A percentile compares a stretch with the other conserved stretches of the same genome.
Conservation (phyloP, 2,797 vertebrate species). For the Mionectes olivaceus region DNA sequence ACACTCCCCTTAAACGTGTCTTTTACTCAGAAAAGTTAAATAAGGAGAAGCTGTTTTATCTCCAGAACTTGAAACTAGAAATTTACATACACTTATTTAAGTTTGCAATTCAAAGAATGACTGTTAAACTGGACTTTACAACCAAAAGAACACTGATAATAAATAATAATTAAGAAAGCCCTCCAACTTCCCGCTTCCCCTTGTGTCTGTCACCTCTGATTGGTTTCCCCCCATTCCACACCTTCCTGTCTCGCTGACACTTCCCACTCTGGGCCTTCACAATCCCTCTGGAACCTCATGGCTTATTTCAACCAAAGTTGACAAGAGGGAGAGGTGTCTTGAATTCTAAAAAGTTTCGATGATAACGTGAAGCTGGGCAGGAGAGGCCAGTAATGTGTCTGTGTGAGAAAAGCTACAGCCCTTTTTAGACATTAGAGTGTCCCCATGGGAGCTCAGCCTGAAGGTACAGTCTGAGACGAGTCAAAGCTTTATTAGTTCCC, state of each 20-base stretch:
- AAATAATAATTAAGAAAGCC: not conserved
- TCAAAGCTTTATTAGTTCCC: not conserved
- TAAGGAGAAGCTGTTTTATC: not conserved
- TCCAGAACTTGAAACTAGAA: not conserved
- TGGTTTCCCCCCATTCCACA: not conserved
- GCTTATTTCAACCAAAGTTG: not conserved
- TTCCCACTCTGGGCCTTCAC: not conserved
- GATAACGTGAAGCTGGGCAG: not conserved
- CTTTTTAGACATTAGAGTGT: not conserved
- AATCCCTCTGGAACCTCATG: not conserved
- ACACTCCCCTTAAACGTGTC: not conserved
- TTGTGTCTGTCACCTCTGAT: not conserved
- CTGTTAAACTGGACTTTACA: not conserved
- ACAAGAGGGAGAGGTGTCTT: not conserved
- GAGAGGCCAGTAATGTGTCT: not conserved
- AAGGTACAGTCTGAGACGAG: not conserved
- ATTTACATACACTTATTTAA: not conserved
- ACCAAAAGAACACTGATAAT: not conserved
- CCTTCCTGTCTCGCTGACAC: not conserved
- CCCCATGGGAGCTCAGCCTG: not conserved
- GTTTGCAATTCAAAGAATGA: not conserved
- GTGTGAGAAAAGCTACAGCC: conserved; percentile 5
- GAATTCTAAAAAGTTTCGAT: not conserved
- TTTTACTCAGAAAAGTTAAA: not conserved
- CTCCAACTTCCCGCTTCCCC: not conserved